phyloP scores from a whole-genome alignment of 2,888 invertebrate species.

The Tigriopus californicus region DNA sequence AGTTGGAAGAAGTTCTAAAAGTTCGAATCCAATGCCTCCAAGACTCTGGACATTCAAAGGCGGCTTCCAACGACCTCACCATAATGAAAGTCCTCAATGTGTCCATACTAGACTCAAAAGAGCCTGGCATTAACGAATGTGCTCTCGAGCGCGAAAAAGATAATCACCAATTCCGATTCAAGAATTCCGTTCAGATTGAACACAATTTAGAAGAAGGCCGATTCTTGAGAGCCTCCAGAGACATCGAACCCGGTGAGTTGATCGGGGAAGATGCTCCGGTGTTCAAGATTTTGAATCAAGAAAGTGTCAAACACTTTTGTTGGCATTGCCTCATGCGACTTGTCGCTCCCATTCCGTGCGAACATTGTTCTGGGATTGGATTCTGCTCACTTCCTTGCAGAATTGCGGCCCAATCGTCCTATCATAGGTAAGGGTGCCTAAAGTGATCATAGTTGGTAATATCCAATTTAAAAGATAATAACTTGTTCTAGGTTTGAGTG shows the following conservation, averaged over 20 bases:
- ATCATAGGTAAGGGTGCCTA: not conserved
- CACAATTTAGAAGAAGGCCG: not conserved
- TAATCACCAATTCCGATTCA: not conserved
- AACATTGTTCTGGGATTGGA: not conserved
- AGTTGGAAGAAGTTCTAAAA: not conserved
- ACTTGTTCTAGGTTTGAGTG: slow-evolving; percentile 1
- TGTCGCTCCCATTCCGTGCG: not conserved
- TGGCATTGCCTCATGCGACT: slow-evolving; percentile 6
- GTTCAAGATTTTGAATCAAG: slow-evolving; percentile 6
- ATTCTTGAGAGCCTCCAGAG: not conserved
- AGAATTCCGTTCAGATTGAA: not conserved
- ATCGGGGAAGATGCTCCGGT: slow-evolving; percentile 2
- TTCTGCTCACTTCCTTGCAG: slow-evolving; percentile 5
- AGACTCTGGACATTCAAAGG: too few species aligned
- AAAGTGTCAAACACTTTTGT: slow-evolving; percentile 2
- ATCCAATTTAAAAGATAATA: not conserved
- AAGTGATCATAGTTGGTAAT: not conserved
- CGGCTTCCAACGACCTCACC: too few species aligned
- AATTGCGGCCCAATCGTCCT: not conserved
- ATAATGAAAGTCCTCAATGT: not conserved
- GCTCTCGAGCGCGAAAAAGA: not conserved
- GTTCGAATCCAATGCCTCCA: too few species aligned
- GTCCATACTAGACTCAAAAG: not conserved
- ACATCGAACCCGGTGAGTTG: slow-evolving; percentile 7
- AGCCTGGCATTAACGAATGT: not conserved